A percentile compares a stretch with the other conserved stretches of the same genome.
Evolutionary conservation across 2,888 invertebrate genomes (phyloP).

Genomic region (Agrilus cyanescens): DNA sequence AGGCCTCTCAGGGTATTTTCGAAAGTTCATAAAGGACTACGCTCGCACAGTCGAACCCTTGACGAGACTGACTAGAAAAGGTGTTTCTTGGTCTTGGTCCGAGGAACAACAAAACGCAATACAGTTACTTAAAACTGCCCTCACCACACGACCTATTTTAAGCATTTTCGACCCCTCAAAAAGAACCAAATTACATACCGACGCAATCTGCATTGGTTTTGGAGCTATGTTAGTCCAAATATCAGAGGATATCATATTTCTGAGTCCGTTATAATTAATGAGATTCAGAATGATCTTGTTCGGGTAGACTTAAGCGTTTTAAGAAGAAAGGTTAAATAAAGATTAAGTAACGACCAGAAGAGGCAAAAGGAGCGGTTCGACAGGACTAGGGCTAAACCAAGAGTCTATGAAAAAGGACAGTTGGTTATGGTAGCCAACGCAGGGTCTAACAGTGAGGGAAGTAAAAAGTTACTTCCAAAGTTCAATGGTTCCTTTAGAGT

Average conservation of each 20-base stretch:
- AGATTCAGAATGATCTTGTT: neutral
- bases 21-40: conserved; percentile 13
- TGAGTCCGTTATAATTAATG: conserved; percentile 7
- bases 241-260: conserved; percentile 8
- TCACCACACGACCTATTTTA: too few species aligned
- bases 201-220: neutral
- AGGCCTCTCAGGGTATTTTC: conserved; percentile 15
- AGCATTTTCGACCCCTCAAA: too few species aligned
- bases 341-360: conserved; percentile 7
- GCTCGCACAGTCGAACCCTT: conserved; percentile 14
- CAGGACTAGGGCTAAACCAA: neutral
- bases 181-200: neutral
- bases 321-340: neutral
- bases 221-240: neutral
- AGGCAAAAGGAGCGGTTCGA: conserved; percentile 8
- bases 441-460: neutral
- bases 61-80: conserved; percentile 7
- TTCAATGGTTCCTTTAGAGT: conserved; percentile 4
- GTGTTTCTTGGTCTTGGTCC: conserved; percentile 4
- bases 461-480: neutral
- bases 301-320: conserved; percentile 4
- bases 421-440: conserved; percentile 3
- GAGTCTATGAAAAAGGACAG: conserved; percentile 2
- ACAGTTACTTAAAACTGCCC: too few species aligned
- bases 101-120: conserved; percentile 4